These are phyloP conservation scores for Xenopus borealis DNA, from an alignment of 2,113 vertebrate genomes.

Conservation along the genomic window DNA sequence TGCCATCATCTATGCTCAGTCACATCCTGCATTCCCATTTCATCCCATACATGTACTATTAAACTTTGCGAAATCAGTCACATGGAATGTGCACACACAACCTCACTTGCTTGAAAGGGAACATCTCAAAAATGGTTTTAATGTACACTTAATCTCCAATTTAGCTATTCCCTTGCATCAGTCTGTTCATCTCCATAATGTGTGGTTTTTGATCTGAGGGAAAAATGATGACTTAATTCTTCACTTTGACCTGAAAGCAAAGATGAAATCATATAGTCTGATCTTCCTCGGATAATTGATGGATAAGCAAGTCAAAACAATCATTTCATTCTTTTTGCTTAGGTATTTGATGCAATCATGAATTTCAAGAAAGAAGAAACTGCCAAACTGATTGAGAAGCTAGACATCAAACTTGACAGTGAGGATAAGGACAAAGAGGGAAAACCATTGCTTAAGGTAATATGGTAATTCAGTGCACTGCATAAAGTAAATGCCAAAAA, in stretches of 20 bases:
- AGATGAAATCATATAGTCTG: constrained; percentile 77
- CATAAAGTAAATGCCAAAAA: too few relatives aligned
- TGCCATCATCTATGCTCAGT: too few relatives aligned
- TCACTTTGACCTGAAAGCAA: constrained; percentile 83
- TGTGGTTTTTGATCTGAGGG: not conserved
- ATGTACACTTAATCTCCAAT: too few relatives aligned
- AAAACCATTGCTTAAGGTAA: constrained; percentile 86
- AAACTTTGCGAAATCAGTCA: too few relatives aligned
- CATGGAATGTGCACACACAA: too few relatives aligned
- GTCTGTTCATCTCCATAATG: not conserved
- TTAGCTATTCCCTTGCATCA: too few relatives aligned
- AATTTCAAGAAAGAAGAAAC: constrained; percentile 89
- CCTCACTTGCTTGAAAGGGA: too few relatives aligned
- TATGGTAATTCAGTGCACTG: not conserved
- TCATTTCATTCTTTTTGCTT: not conserved
- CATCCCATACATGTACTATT: too few relatives aligned
- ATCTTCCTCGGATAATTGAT: constrained; percentile 45
- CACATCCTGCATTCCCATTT: too few relatives aligned
- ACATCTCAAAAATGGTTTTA: too few relatives aligned
- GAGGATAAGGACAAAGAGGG: constrained; percentile 93
- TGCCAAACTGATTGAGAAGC: constrained; percentile 81
- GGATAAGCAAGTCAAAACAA: not conserved
- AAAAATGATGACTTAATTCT: constrained; percentile 82
- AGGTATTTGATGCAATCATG: constrained; percentile 95
- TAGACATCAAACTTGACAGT: constrained; percentile 85